Base-by-base conservation (phyloP, 2,797 vertebrate genomes). In the Xerus rutilus region DNA sequence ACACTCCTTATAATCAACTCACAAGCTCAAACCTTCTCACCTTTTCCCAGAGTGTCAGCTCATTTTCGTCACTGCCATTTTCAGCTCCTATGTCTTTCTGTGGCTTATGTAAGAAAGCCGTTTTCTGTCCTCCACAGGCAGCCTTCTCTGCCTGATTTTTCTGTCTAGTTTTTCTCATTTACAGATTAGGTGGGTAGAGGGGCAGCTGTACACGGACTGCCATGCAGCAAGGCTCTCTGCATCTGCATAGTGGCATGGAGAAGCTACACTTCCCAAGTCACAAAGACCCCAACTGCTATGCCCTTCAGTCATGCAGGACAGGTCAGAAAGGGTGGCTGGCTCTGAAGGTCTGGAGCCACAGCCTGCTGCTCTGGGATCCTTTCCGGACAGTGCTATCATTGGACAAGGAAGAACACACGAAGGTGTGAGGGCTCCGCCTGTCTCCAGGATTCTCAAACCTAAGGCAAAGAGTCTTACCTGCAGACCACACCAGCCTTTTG, bases 341-440 rank as follows among this genome's bases (percentile, higher is more conserved):
- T 17, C 43, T 54, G 35, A 12, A 47, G 62, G 23, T 65, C 32
- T 4, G 10, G 3, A 35, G 10, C 67, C 43, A 18, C 10, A 21
- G 23, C 18, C 7, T 0, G 2, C 43, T 54, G 65, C 17, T 30
- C 8, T 5, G 12, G 7, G 35, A 15, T 10, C 1, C 25, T 9
- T 45, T 70, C 25, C 25, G 0, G 10, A 7, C 21, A 3, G 39
- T 15, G 28, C 6, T n/a, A 0, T 9, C 25, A 67, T 69, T 7
- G 17, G 35, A 20, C 39, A 57, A 15, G 57, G 78, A 54, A 43
- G 67, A 70, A 32, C 0, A 25, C 2, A 65, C 5, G 59, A 43
- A 62, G 25, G 10, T 20, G 18, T 3, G 2, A 15, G 7, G 12
- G 12, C 25, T 17, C 25, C 7, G 39, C 3, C 64, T 67, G 15